Conservation (phyloP, 2,113 vertebrate genomes). For the Turnix velox region DNA sequence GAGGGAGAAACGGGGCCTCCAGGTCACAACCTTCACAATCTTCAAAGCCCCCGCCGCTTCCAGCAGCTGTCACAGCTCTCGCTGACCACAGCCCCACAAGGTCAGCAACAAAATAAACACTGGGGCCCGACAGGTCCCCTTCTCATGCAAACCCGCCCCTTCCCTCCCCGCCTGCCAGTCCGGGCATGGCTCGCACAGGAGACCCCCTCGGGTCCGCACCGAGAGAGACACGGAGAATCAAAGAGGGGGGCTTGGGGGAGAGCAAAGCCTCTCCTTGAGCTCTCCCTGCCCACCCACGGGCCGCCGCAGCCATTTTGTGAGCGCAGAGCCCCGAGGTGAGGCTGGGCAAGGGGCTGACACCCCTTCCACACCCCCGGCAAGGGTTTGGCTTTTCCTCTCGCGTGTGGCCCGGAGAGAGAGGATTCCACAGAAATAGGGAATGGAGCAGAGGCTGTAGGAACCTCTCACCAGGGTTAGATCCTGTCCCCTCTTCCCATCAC, state of each 20-base stretch:
- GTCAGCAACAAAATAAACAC: conserved; percentile 73
- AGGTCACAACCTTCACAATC: conserved; percentile 74
- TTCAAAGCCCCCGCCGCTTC: conserved; percentile 75
- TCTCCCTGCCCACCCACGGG: conserved; percentile 66
- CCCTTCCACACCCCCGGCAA: too few relatives aligned
- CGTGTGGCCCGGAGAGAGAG: too few relatives aligned
- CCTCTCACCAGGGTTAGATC: conserved; percentile 18
- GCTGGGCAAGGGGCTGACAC: conserved; percentile 34
- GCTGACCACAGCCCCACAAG: conserved; percentile 70
- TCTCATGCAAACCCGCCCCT: conserved; percentile 60
- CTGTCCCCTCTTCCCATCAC: not conserved
- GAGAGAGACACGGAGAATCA: conserved; percentile 62
- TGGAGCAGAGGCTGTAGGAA: not conserved
- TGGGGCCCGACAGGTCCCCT: conserved; percentile 57
- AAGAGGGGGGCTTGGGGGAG: conserved; percentile 59
- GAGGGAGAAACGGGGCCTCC: conserved; percentile 66
- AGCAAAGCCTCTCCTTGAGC: conserved; percentile 51
- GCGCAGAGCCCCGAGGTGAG: conserved; percentile 30
- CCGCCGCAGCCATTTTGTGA: conserved; percentile 71
- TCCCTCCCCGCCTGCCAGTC: conserved; percentile 56
- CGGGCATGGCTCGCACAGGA: conserved; percentile 59
- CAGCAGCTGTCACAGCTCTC: conserved; percentile 73
- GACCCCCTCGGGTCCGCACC: conserved; percentile 57
- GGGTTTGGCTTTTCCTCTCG: conserved; percentile 15
- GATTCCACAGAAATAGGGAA: conserved; percentile 40